A percentile compares a stretch with the other conserved stretches of the same genome.
phyloP scores from a whole-genome alignment of 2,797 vertebrate genomes.

The Notoglanidium macrostoma region DNA sequence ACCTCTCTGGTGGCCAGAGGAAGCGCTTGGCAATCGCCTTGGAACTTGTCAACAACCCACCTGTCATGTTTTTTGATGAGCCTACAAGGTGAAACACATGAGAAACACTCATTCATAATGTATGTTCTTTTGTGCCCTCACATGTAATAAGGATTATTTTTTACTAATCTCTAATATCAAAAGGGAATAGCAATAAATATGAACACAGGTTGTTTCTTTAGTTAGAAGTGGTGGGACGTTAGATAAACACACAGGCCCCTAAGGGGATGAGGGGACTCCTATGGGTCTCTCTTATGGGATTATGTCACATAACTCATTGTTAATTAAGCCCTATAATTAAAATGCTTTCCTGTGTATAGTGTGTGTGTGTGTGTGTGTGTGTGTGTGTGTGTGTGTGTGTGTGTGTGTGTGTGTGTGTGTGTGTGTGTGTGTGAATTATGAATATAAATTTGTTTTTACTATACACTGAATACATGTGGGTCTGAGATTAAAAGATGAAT shows the following conservation, averaged over 20 bases:
- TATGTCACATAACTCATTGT: not conserved
- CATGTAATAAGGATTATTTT: conserved; percentile 18
- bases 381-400: too few species aligned
- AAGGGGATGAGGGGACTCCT: not conserved
- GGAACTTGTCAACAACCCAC: conserved; percentile 87
- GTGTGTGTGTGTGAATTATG: too few species aligned
- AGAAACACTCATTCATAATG: conserved; percentile 1
- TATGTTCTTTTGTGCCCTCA: not conserved
- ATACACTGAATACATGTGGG: not conserved
- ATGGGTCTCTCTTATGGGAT: not conserved
- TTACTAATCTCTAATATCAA: not conserved
- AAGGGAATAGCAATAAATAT: not conserved
- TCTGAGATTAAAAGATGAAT: not conserved
- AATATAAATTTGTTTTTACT: not conserved
- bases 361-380: not conserved
- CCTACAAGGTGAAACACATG: conserved; percentile 79
- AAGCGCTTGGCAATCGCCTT: conserved; percentile 85
- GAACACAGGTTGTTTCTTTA: conserved; percentile 1
- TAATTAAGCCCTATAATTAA: not conserved
- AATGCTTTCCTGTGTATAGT: not conserved
- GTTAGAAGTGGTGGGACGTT: not conserved
- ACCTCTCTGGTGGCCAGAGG: conserved; percentile 82
- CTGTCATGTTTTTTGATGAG: conserved; percentile 89
- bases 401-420: too few species aligned
- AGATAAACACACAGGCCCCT: not conserved